Evolutionary conservation across 2,888 invertebrate genomes (phyloP), one percentile per base, ranked within the genome.

Genomic region (Unio pictorum): DNA sequence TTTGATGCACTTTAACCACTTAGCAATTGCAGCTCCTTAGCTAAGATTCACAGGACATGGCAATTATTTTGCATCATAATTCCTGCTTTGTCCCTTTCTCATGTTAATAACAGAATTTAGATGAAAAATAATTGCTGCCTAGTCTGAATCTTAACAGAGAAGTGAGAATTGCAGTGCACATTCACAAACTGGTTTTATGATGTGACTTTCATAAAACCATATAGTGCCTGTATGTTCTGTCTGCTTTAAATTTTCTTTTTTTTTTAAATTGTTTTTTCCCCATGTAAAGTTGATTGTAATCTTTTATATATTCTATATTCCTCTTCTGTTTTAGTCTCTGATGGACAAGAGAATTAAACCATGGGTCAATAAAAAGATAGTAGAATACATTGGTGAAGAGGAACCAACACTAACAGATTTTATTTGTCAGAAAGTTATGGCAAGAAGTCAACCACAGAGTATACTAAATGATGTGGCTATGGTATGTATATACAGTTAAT

Each of bases 321-420:
- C 15, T 45, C 55, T 67, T 63, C n/a, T 74, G 55, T 69, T 77
- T 2, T 82, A 90, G 93, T 93, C 92, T 93, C 93, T 92, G 83
- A 98, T 99, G 96, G 97, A 98, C 90, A 95, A 95, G 89, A 94
- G 98, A 90, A 98, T 99, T 89, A 94, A 97, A 77, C 99, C 99
- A 62, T 99, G 99, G 99, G 98, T 99, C 84, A 98, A 98, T 91
- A 99, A 99, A 92, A 99, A 99, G 92, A 98, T 99, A 71, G 95
- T 98, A 78, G 99, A 99, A 91, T 99, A 99, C 91, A 98, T 99
- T 89, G 99, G 99, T 57, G 99, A 99, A 91, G 99, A 99, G 26
- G 99, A 99, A 91, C 96, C 96, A 55, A 97, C 98, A 20, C 92
- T 99, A 67, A 97, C 98, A n/a, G 98, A 99, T 92, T 99, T 99